phyloP scores from a whole-genome alignment of 2,888 invertebrate genomes.

The Mesopsocus fuscifrons region DNA sequence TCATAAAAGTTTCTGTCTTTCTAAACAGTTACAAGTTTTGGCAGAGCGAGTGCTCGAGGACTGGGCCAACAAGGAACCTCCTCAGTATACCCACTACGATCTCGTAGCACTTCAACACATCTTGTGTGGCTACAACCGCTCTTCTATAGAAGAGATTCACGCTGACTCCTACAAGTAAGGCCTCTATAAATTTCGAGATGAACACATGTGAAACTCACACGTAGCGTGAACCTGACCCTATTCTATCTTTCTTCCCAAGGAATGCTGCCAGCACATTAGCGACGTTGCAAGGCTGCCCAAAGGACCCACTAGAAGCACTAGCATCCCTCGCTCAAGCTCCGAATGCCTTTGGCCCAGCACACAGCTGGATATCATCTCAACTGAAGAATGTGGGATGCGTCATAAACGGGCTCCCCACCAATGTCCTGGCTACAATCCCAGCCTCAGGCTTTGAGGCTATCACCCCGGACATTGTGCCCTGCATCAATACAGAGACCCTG shows the following conservation, averaged over 20 bases:
- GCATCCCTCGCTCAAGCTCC: conserved; percentile 16
- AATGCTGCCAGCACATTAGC: conserved; percentile 18
- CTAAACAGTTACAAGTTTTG: too few relatives aligned
- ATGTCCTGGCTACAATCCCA: conserved; percentile 14
- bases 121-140: conserved; percentile 33
- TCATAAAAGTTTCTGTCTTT: too few relatives aligned
- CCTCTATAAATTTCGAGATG: conserved; percentile 4
- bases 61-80: conserved; percentile 31
- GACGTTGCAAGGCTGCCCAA: conserved; percentile 17
- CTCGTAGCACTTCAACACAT: conserved; percentile 32
- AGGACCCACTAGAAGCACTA: conserved; percentile 16
- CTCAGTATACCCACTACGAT: conserved; percentile 36
- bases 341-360: conserved; percentile 18
- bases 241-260: conserved; percentile 13
- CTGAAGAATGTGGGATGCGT: conserved; percentile 18
- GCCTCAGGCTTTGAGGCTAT: conserved; percentile 18
- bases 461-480: conserved; percentile 17
- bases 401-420: conserved; percentile 16
- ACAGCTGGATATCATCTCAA: conserved; percentile 18
- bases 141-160: conserved; percentile 32
- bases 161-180: conserved; percentile 28
- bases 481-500: conserved; percentile 16
- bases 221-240: too few relatives aligned
- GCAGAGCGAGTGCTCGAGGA: conserved; percentile 31
- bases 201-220: too few relatives aligned